Conservation (phyloP, 2,888 invertebrate genomes). For the Agriopis aurantiaria region DNA sequence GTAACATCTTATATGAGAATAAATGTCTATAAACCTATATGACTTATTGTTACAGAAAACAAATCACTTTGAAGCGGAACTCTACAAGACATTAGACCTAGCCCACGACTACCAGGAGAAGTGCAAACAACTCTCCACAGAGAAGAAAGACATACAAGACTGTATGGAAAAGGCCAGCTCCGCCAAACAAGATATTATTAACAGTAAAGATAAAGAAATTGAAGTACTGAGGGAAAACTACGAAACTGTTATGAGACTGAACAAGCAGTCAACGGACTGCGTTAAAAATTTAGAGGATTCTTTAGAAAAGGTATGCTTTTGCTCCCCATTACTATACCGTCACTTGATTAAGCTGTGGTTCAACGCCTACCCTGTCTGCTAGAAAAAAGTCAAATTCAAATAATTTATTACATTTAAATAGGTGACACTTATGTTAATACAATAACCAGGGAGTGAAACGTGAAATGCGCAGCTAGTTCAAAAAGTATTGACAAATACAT, state of each 20-base stretch:
- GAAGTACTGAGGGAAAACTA: conserved; percentile 80
- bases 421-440: too few species aligned
- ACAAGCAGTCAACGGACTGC: conserved; percentile 86
- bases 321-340: neutral
- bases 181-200: conserved; percentile 61
- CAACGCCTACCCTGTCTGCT: too few species aligned
- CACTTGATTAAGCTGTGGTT: too few species aligned
- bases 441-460: too few species aligned
- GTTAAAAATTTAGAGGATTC: conserved; percentile 87
- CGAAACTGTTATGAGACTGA: conserved; percentile 81
- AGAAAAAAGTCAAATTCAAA: too few species aligned
- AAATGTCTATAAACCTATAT: too few species aligned
- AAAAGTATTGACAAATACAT: too few species aligned
- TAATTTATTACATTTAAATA: too few species aligned
- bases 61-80: conserved; percentile 89
- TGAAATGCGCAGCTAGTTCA: too few species aligned
- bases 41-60: conserved; percentile 73
- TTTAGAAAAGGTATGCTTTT: conserved; percentile 77
- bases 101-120: conserved; percentile 90
- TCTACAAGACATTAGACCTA: conserved; percentile 90
- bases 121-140: conserved; percentile 83
- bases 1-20: too few species aligned
- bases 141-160: conserved; percentile 72
- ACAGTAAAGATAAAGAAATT: conserved; percentile 72
- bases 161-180: conserved; percentile 68